phyloP scores from a whole-genome alignment of 2,113 vertebrate species.

The human (Homo sapiens) region GRCh38 chr7:914001-914500 shows the following conservation, averaged over 20 bases:
- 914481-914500: neutral
- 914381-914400: neutral
- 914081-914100: neutral
- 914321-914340: neutral
- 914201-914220: too few species aligned
- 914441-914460: too few species aligned
- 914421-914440: too few species aligned
- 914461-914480: neutral
- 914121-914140: neutral
- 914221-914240: neutral
- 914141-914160: neutral
- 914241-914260: neutral
- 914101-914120: neutral
- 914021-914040: too few species aligned
- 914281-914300: neutral
- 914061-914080: neutral
- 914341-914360: neutral
- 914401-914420: neutral
- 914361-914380: neutral
- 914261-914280: neutral
- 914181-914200: neutral
- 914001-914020: too few species aligned
- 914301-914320: neutral
- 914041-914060: too few species aligned
- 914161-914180: neutral